Base-by-base conservation (phyloP, 2,888 invertebrate genomes). In the Aphidoletes aphidimyza region DNA sequence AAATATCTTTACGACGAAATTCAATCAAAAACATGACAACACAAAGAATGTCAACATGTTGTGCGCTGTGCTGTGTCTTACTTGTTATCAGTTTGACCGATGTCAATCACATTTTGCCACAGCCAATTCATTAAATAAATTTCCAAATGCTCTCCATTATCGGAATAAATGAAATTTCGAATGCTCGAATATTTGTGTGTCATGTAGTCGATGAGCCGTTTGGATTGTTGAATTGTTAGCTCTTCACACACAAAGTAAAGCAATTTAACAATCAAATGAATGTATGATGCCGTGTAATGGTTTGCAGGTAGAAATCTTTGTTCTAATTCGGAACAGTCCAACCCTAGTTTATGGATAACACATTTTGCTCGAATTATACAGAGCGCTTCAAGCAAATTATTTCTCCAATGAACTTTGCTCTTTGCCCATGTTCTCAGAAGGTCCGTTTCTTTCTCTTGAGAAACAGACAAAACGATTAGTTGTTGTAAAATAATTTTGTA, bases 311-410 rank as follows among this genome's bases (percentile, higher is more conserved):
- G 86, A 85, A 89, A 90, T 47, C 88, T 87, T 14, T 86, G 85
- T 0, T 87, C 86, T 49, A 90, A 81, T 17, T 89, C 88, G 17
- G 86, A 45, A 86, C 88, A 87, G 2, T 86, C 59, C 0, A 90
- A 88, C 34, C 91, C 91, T 11, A 92, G 85, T 85, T 89, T 90
- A 14, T 88, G 88, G 36, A 92, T 84, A 5, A 90, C 88, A 84
- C 87, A 86, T 42, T 88, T 89, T 86, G 91, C 90, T 85, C 91
- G 89, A 19, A 92, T 90, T 30, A 92, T 90, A 85, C 90, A 89
- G 30, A 93, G 86, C 0, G 91, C 91, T 88, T 93, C 93, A 0
- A 93, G 85, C 0, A 93, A 86, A 86, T 89, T 88, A 0, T 88
- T 86, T 36, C 89, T 88, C 92, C 92, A 92, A 26, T 88, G 86